Conservation (phyloP, 2,797 vertebrate species). For the Coranthus polyacanthus region DNA sequence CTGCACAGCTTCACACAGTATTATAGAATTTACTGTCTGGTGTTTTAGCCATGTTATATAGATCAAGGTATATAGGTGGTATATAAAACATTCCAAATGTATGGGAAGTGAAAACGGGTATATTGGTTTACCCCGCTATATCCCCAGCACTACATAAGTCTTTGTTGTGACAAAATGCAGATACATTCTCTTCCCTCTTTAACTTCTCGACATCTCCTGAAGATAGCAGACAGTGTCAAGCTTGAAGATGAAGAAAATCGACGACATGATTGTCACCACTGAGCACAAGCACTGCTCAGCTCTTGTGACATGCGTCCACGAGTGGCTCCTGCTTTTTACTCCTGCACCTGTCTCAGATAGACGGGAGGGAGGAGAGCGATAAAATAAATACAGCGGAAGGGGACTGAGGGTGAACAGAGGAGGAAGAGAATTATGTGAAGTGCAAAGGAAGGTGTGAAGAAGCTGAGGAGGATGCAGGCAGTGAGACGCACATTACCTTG, state of each 20-base stretch:
- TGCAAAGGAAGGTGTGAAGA: slow-evolving; percentile 30
- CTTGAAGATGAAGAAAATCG: slow-evolving; percentile 34
- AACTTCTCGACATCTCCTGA: not conserved
- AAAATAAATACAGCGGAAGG: slow-evolving; percentile 41
- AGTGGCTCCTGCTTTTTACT: slow-evolving; percentile 44
- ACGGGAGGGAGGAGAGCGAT: slow-evolving; percentile 12
- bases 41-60: too few species aligned
- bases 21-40: too few species aligned
- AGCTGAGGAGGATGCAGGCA: slow-evolving; percentile 22
- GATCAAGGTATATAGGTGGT: too few species aligned
- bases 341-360: slow-evolving; percentile 40
- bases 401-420: slow-evolving; percentile 13
- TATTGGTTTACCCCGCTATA: too few species aligned
- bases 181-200: not conserved
- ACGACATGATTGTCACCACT: slow-evolving; percentile 41
- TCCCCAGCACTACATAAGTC: too few species aligned
- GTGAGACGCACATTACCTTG: slow-evolving; percentile 42
- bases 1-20: too few species aligned
- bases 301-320: slow-evolving; percentile 34
- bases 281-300: slow-evolving; percentile 19
- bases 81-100: too few species aligned
- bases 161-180: too few species aligned
- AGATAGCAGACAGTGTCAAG: slow-evolving; percentile 8
- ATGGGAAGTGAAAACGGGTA: too few species aligned
- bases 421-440: slow-evolving; percentile 28